phyloP scores from a whole-genome alignment of 2,113 vertebrate species.

The Capricornis sumatraensis region DNA sequence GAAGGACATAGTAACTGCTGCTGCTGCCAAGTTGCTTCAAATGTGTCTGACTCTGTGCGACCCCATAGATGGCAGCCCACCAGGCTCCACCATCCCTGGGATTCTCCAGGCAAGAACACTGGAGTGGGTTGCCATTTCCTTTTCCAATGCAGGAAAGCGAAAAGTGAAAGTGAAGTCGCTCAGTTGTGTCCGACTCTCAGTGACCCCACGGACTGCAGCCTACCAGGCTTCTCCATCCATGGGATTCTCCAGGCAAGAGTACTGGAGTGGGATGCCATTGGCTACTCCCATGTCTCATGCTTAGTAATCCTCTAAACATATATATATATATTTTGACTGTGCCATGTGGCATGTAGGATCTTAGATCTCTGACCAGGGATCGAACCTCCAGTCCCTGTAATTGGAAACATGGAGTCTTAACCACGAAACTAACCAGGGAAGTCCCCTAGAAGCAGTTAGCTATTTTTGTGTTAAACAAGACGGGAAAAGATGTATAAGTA shows the following conservation, averaged over 20 bases:
- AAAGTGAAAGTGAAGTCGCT: not conserved
- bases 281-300: slow-evolving; percentile 33
- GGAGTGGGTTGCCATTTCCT: not conserved
- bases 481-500: slow-evolving; percentile 54
- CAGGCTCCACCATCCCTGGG: not conserved
- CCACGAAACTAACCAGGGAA: not conserved
- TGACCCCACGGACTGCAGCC: too few relatives aligned
- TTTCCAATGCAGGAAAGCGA: not conserved
- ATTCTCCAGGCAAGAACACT: not conserved
- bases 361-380: not conserved
- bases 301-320: slow-evolving; percentile 54
- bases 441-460: slow-evolving; percentile 22
- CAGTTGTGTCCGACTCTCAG: too few relatives aligned
- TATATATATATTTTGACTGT: not conserved
- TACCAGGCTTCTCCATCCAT: too few relatives aligned
- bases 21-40: not conserved
- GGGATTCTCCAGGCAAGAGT: too few relatives aligned
- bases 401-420: not conserved
- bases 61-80: not conserved
- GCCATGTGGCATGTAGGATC: not conserved
- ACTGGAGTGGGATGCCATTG: too few relatives aligned
- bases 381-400: not conserved
- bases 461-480: slow-evolving; percentile 68
- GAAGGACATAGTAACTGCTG: not conserved
- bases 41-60: not conserved